Percentiles rank a stretch among this genome's conserved stretches.
Evolutionary conservation across 2,113 vertebrate species (phyloP).

Genomic region (Cynocephalus volans): DNA sequence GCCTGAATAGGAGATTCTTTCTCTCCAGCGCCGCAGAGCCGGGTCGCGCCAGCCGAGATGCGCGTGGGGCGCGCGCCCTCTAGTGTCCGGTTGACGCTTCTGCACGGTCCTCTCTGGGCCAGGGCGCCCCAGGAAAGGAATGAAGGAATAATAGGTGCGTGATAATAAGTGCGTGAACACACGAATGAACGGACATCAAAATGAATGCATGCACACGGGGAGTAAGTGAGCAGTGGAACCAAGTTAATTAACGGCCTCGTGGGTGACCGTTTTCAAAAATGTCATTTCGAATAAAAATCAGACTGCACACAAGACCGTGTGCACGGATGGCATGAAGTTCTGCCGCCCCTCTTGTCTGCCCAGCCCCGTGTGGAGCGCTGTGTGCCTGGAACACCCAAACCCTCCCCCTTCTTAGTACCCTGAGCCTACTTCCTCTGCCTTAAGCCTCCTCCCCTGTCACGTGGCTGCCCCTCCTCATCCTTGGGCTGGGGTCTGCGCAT

Average conservation of each 20-base stretch:
- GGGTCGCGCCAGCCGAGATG: fast-evolving
- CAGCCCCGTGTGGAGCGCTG: no score
- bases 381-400: no score
- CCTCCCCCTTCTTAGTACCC: neutral
- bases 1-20: fast-evolving
- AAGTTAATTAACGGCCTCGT: neutral
- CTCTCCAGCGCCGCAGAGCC: fast-evolving
- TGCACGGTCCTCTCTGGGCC: neutral
- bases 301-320: neutral
- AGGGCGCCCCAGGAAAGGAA: no score
- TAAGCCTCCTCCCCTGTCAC: no score
- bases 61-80: conserved; percentile 37
- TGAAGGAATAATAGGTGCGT: neutral
- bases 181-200: neutral
- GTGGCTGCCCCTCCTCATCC: neutral
- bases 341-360: neutral
- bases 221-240: neutral
- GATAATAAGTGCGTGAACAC: no score
- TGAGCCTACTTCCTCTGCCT: neutral
- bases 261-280: neutral
- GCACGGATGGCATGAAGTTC: neutral
- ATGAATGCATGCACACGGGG: neutral
- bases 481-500: neutral
- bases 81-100: fast-evolving
- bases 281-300: neutral